A percentile compares a stretch with the other conserved stretches of the same genome.
Conservation (phyloP, 2,888 invertebrate species). For the Epinotia nisella region DNA sequence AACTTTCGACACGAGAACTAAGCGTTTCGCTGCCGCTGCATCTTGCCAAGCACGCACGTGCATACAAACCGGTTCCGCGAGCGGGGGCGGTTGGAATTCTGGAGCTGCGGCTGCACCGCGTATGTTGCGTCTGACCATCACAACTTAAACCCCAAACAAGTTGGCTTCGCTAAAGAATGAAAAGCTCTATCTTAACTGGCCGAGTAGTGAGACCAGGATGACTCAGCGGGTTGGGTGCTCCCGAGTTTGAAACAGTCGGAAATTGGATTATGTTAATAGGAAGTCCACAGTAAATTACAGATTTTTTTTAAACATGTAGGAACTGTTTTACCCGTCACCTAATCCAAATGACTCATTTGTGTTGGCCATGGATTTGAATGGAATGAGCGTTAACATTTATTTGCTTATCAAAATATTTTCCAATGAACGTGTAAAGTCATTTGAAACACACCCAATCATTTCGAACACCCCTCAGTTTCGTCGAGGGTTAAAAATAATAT, state of each 20-base stretch:
- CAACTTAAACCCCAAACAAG: background rate
- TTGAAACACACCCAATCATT: too few species aligned
- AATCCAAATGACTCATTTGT: background rate
- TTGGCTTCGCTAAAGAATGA: background rate
- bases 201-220: background rate
- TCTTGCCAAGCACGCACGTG: slow-evolving; percentile 36
- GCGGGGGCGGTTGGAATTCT: slow-evolving; percentile 43
- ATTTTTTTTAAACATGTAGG: background rate
- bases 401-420: too few species aligned
- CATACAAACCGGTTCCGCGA: slow-evolving; percentile 33
- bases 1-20: background rate
- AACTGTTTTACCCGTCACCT: too few species aligned
- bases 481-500: too few species aligned
- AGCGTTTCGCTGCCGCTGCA: slow-evolving; percentile 27
- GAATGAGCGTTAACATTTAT: too few species aligned
- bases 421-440: too few species aligned
- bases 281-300: slow-evolving; percentile 9
- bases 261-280: slow-evolving; percentile 25
- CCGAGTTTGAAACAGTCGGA: slow-evolving; percentile 21
- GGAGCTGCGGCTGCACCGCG: slow-evolving; percentile 29
- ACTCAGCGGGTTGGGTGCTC: slow-evolving; percentile 25
- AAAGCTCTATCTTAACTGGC: slow-evolving; percentile 5
- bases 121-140: slow-evolving; percentile 2
- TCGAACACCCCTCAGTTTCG: too few species aligned
- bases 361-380: background rate